Conservation (phyloP, 2,888 invertebrate genomes). For the Macrosiphum euphorbiae region DNA sequence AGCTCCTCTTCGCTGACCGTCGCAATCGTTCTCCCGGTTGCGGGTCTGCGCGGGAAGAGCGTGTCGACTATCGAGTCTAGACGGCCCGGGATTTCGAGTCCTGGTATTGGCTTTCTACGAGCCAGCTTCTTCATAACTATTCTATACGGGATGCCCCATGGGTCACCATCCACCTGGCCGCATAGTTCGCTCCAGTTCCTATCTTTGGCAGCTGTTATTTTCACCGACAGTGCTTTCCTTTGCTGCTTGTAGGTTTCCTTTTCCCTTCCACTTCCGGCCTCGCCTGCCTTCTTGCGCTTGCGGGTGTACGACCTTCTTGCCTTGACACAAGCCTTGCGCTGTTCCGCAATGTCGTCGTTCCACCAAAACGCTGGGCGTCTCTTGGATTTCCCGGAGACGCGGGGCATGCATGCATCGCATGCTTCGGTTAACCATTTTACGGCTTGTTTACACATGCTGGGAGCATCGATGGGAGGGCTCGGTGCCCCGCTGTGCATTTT, state of each 20-base stretch:
- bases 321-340: not conserved
- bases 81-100: not conserved
- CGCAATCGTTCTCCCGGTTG: not conserved
- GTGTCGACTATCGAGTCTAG: not conserved
- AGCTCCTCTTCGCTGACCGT: too few relatives aligned
- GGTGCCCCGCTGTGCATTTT: too few relatives aligned
- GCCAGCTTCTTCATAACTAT: too few relatives aligned
- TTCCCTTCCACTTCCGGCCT: not conserved
- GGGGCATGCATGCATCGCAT: too few relatives aligned
- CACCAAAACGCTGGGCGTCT: not conserved
- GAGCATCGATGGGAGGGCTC: too few relatives aligned
- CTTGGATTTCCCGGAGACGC: too few relatives aligned
- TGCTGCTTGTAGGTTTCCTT: not conserved
- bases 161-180: not conserved
- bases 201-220: not conserved
- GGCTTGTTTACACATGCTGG: too few relatives aligned
- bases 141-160: not conserved
- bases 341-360: not conserved
- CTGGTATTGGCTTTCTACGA: not conserved
- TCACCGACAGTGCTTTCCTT: not conserved
- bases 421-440: too few relatives aligned
- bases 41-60: not conserved
- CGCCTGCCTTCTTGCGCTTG: not conserved
- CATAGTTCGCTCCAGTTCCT: not conserved
- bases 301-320: not conserved